These are phyloP conservation scores for Nyleta sp. DNA, from an alignment of 2,888 invertebrate genomes.

Conservation along the genomic window DNA sequence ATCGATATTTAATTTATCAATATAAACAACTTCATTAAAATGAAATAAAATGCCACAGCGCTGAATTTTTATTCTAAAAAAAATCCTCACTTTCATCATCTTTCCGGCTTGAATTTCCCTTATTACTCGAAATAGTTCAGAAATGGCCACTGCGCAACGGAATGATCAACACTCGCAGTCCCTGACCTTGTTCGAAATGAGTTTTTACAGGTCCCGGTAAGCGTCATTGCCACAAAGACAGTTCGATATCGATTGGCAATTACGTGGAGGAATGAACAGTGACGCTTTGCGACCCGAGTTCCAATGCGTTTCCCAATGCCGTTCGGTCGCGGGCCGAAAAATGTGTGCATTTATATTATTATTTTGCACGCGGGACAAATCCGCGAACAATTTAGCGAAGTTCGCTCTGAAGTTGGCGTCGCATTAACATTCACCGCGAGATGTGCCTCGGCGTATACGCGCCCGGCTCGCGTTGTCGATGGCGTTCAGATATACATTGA, in stretches of 20 bases:
- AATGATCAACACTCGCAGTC: constrained; percentile 46
- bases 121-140: constrained; percentile 1
- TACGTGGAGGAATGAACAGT: no score
- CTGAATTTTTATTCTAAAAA: no score
- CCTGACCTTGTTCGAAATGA: constrained; percentile 64
- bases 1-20: no score
- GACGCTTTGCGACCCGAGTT: no score
- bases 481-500: constrained; percentile 53
- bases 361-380: no score
- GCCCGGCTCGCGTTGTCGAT: constrained; percentile 66
- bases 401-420: constrained; percentile 56
- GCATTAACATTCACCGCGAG: constrained; percentile 65
- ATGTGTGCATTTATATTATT: no score
- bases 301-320: no score
- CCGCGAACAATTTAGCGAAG: constrained; percentile 44
- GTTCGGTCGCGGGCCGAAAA: no score
- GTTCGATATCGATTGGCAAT: constrained; percentile 15
- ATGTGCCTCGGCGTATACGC: constrained; percentile 56
- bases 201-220: constrained; percentile 47
- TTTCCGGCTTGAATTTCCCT: no score
- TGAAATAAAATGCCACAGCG: no score
- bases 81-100: no score
- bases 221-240: constrained; percentile 22
- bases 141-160: constrained; percentile 23
- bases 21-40: no score